Evolutionary conservation across 2,888 invertebrate genomes (phyloP), one percentile per base, ranked within the genome.

Genomic region (Cephus runcator): DNA sequence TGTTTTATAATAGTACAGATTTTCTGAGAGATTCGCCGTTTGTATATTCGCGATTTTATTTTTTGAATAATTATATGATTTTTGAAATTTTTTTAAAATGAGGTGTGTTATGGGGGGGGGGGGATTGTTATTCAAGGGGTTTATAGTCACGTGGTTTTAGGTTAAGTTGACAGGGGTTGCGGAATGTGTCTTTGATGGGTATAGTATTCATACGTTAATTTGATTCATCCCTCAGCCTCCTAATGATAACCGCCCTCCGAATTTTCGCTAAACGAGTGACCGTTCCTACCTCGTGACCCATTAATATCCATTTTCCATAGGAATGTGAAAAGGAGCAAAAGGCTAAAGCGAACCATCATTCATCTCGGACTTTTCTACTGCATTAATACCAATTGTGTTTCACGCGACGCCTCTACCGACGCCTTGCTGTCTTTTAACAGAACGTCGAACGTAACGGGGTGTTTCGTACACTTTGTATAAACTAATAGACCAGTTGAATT

Each of bases 281-380:
- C 86, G 81, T 81, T 76, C 79, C 82, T 83, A 35, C 84, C 81
- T 77, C 76, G 81, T 79, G 74, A 76, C 80, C 86, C 89, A 90
- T 90, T 90, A 90, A 90, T 90, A 89, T 90, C 87, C 87, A 88
- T 90, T 89, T 89, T 85, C 87, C 84, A 82, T 86, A 84, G 82
- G 82, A 84, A 86, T 84, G 83, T 82, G 79, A 86, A 85, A 85
- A 86, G 83, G 84, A 85, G 85, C 82, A 85, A 86, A 85, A 86
- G 81, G 80, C 81, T 83, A 83, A 83, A 86, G 83, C 85, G 81
- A 80, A 82, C 83, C 83, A 87, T 89, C 88, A 89, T 89, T 89
- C 88, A 89, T 89, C 88, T 85, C 84, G 82, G 82, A 15, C 84
- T 84, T 85, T 83, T 82, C 83, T 84, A 80, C 83, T 83, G 84